phyloP scores from a whole-genome alignment of 1,140 invertebrate species.

The Lordiphosa mommai region DNA sequence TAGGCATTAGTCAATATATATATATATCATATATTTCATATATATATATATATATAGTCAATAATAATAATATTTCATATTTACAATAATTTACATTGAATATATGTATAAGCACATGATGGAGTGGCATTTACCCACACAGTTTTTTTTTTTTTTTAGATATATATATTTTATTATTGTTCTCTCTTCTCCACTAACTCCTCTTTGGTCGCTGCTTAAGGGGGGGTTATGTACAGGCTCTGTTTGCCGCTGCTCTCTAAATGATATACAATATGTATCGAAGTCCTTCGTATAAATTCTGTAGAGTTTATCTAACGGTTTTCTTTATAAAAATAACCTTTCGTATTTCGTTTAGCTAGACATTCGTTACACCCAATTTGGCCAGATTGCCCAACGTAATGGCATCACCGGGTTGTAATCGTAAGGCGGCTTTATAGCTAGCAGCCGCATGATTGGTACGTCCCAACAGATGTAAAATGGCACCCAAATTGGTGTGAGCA shows the following conservation, averaged over 20 bases:
- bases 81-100: conserved; percentile 66
- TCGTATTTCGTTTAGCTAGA: conserved; percentile 27
- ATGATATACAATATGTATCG: conserved; percentile 70
- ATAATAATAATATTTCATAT: conserved; percentile 52
- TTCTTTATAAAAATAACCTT: conserved; percentile 59
- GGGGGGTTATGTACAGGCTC: conserved; percentile 50
- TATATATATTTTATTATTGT: conserved; percentile 63
- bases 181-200: conserved; percentile 44
- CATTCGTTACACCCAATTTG: conserved; percentile 83
- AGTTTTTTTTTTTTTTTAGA: conserved; percentile 1
- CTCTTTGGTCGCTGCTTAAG: conserved; percentile 8
- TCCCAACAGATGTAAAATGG: conserved; percentile 94
- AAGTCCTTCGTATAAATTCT: conserved; percentile 77
- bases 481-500: conserved; percentile 95
- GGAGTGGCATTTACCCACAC: conserved; percentile 33
- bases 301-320: conserved; percentile 65
- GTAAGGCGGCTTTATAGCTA: conserved; percentile 90
- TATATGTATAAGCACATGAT: conserved; percentile 53
- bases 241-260: conserved; percentile 38
- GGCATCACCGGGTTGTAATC: conserved; percentile 90
- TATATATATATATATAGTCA: conserved; percentile 36
- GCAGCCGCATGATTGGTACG: conserved; percentile 91
- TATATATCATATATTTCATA: conserved; percentile 12
- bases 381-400: conserved; percentile 93
- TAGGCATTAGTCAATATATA: conserved; percentile 41